Evolutionary conservation across 2,888 invertebrate genomes (phyloP).

Genomic region (Eupeodes luniger): DNA sequence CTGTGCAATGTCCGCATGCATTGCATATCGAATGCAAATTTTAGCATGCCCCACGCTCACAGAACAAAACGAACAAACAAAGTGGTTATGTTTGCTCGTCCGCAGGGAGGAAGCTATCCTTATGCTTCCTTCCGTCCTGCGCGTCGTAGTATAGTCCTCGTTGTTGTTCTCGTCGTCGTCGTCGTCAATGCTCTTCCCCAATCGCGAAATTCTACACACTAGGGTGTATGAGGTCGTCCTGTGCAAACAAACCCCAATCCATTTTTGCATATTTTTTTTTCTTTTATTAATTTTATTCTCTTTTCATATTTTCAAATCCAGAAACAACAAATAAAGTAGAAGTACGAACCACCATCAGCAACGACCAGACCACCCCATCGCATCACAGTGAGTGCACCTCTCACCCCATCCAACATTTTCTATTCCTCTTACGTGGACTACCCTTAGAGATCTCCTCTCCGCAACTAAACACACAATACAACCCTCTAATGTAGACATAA

Average conservation of each 20-base stretch:
- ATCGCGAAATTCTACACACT: constrained; percentile 16
- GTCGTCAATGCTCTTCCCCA: constrained; percentile 13
- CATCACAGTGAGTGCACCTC: not conserved
- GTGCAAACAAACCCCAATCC: constrained; percentile 56
- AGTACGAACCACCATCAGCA: constrained; percentile 38
- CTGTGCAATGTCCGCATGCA: constrained; percentile 34
- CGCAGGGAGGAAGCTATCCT: constrained; percentile 76
- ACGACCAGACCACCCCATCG: constrained; percentile 1
- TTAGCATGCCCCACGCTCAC: constrained; percentile 38
- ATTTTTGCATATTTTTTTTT: constrained; percentile 41
- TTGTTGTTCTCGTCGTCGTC: not conserved
- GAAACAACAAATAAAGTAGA: constrained; percentile 61
- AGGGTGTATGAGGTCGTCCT: constrained; percentile 14
- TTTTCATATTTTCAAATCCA: constrained; percentile 42
- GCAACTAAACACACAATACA: constrained; percentile 75
- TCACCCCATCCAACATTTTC: constrained; percentile 49
- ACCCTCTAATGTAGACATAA: constrained; percentile 73
- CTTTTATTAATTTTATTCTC: not conserved
- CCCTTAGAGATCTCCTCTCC: constrained; percentile 67
- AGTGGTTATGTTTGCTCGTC: constrained; percentile 76
- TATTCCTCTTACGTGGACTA: constrained; percentile 58
- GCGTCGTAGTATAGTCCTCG: constrained; percentile 48
- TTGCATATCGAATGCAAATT: constrained; percentile 67
- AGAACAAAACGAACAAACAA: constrained; percentile 73
- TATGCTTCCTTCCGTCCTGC: constrained; percentile 72